phyloP scores from a whole-genome alignment of 2,888 invertebrate species.

The Lymantria monacha region DNA sequence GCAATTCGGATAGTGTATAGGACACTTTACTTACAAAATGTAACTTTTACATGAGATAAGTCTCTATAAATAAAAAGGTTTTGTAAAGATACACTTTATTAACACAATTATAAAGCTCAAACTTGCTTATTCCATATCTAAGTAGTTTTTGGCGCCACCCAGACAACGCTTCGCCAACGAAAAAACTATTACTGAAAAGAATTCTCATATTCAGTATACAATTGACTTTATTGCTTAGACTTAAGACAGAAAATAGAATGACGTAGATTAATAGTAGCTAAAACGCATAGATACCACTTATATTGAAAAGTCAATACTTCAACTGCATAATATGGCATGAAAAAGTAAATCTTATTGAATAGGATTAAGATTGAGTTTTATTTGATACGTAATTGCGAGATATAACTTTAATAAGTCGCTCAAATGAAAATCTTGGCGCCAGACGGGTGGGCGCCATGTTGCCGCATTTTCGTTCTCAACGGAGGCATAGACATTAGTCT shows the following conservation, averaged over 20 bases:
- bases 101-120: background rate
- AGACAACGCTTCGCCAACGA: conserved; percentile 46
- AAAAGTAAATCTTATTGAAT: background rate
- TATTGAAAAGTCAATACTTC: conserved; percentile 47
- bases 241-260: conserved; percentile 18
- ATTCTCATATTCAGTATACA: conserved; percentile 5
- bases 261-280: conserved; percentile 10
- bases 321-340: conserved; percentile 22
- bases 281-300: conserved; percentile 35
- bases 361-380: background rate
- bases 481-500: conserved; percentile 52
- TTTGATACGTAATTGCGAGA: conserved; percentile 1
- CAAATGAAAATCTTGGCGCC: conserved; percentile 57
- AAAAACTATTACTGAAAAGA: conserved; percentile 30
- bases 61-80: conserved; percentile 8
- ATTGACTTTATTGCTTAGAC: background rate
- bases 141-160: conserved; percentile 43
- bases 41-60: conserved; percentile 12
- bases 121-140: background rate
- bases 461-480: conserved; percentile 50
- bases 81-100: background rate
- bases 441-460: conserved; percentile 66
- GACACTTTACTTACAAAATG: conserved; percentile 8
- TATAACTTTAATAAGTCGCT: conserved; percentile 41
- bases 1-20: background rate